Conservation (phyloP, 2,797 vertebrate species). For the Takifugu rubripes region DNA sequence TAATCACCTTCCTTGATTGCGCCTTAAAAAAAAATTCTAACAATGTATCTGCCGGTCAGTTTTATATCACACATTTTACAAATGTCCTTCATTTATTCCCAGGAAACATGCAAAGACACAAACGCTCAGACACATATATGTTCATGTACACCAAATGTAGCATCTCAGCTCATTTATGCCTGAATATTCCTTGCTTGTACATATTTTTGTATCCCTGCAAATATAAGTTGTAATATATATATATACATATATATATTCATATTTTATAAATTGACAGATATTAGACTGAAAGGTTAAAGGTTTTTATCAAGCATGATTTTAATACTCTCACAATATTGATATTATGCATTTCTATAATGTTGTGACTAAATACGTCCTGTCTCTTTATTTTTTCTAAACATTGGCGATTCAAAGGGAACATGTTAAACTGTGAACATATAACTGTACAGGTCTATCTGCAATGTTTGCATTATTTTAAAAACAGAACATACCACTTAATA, state of each 20-base stretch:
- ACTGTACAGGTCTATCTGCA: slow-evolving; percentile 83
- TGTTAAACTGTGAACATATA: slow-evolving; percentile 94
- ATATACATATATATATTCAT: slow-evolving; percentile 67
- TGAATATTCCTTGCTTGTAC: slow-evolving; percentile 49
- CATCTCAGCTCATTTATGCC: slow-evolving; percentile 51
- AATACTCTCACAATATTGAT: slow-evolving; percentile 65
- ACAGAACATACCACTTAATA: slow-evolving; percentile 86
- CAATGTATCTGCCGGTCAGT: slow-evolving; percentile 34
- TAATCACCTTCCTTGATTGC: slow-evolving; percentile 27
- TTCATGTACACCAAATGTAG: slow-evolving; percentile 53
- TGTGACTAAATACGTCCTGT: slow-evolving; percentile 76
- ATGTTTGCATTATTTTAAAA: slow-evolving; percentile 77
- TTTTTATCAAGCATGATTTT: slow-evolving; percentile 84
- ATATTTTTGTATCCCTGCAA: slow-evolving; percentile 81
- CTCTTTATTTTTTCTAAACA: slow-evolving; percentile 72
- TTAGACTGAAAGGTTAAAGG: slow-evolving; percentile 84
- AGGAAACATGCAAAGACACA: slow-evolving; percentile 6
- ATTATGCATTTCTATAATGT: slow-evolving; percentile 85
- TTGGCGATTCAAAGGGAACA: slow-evolving; percentile 88
- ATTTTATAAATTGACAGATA: slow-evolving; percentile 31
- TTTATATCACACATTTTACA: slow-evolving; percentile 27
- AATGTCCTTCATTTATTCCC: slow-evolving; percentile 25
- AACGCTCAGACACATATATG: slow-evolving; percentile 3
- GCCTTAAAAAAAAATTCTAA: slow-evolving; percentile 22
- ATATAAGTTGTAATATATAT: slow-evolving; percentile 80